Percentiles rank a stretch among this genome's conserved stretches.
Conservation (phyloP, 2,797 vertebrate genomes). For the Coilia nasus region DNA sequence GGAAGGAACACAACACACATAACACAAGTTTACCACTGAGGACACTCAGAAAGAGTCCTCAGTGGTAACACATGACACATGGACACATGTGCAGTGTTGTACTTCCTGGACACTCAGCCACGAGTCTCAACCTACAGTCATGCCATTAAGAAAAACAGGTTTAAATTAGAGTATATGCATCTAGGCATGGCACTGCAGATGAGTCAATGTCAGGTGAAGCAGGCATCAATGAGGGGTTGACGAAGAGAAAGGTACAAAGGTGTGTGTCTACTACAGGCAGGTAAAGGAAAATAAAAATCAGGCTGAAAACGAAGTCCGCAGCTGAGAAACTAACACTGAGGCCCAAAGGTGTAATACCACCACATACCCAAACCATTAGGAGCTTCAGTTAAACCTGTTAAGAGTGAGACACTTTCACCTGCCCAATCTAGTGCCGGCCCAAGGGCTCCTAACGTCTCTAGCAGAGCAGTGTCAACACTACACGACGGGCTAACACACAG, state of each 20-base stretch:
- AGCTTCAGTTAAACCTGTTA: neutral
- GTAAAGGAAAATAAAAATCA: neutral
- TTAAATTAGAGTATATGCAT: too few species aligned
- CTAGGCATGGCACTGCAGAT: neutral
- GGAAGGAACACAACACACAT: slow-evolving; percentile 22
- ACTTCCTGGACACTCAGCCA: too few species aligned
- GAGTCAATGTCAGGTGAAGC: neutral
- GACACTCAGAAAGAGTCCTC: neutral
- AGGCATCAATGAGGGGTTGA: neutral
- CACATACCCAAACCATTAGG: neutral
- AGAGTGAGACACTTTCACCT: neutral
- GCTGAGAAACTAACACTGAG: neutral
- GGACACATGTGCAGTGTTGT: neutral
- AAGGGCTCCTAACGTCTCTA: neutral
- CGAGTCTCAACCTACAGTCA: too few species aligned
- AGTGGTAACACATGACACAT: too few species aligned
- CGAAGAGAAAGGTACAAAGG: neutral
- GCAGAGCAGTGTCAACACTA: neutral
- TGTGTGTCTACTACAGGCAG: neutral
- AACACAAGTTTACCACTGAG: neutral
- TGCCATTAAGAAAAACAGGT: too few species aligned
- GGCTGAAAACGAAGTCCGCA: neutral
- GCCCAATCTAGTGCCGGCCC: neutral
- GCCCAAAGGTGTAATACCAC: neutral
- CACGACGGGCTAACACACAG: neutral